Percentiles rank a stretch among this genome's conserved stretches.
phyloP scores from a whole-genome alignment of 2,113 vertebrate species.

The Eulacestoma nigropectus region DNA sequence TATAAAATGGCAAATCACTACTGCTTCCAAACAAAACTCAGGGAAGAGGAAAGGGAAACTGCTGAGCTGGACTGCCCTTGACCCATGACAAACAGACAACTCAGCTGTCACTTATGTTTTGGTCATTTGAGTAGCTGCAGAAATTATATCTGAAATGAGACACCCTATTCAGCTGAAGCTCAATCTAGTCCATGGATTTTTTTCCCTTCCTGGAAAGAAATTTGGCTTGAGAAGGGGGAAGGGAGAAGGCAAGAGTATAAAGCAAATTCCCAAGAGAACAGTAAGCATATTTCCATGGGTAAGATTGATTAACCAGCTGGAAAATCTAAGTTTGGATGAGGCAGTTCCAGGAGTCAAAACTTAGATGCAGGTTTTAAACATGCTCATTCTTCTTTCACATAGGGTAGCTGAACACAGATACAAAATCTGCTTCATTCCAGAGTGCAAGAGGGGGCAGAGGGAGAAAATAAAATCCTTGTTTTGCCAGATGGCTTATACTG shows the following conservation, averaged over 20 bases:
- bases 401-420: neutral
- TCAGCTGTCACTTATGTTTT: constrained; percentile 43
- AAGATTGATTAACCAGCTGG: constrained; percentile 29
- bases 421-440: neutral
- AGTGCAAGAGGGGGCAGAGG: neutral
- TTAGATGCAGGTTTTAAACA: neutral
- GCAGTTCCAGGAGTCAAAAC: neutral
- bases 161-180: constrained; percentile 28
- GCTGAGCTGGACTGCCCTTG: constrained; percentile 44
- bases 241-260: neutral
- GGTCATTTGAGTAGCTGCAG: constrained; percentile 38
- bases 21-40: constrained; percentile 41
- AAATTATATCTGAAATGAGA: constrained; percentile 42
- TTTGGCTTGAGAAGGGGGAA: neutral
- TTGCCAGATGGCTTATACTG: neutral
- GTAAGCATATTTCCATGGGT: neutral
- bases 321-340: constrained; percentile 13
- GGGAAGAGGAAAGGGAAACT: constrained; percentile 54
- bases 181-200: neutral
- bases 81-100: constrained; percentile 27
- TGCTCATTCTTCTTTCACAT: neutral
- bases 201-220: constrained; percentile 30
- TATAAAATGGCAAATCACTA: constrained; percentile 3
- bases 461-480: neutral
- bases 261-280: constrained; percentile 21